Percentiles rank a stretch among this genome's conserved stretches.
Evolutionary conservation across 2,113 vertebrate species (phyloP).

Genomic region (Anolis sagrei): DNA sequence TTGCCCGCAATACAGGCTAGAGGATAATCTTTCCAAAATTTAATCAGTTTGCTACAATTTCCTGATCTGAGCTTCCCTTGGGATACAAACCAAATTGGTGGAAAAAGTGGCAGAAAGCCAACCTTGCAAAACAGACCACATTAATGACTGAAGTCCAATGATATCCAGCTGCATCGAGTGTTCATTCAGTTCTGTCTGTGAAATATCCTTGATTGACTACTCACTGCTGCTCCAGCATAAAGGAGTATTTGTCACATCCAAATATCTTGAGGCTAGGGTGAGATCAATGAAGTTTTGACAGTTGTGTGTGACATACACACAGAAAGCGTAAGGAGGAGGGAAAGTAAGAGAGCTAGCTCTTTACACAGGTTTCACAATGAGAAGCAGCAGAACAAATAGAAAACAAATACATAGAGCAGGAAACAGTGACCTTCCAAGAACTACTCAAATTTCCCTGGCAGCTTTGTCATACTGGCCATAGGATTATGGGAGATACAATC

Average conservation of each 20-base stretch:
- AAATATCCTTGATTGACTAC: not conserved
- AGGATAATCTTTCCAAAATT: not conserved
- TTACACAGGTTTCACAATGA: slow-evolving; percentile 2
- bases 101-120: not conserved
- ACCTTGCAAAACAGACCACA: not conserved
- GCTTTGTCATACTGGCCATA: too few relatives aligned
- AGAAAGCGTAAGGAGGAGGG: not conserved
- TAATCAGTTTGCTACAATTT: not conserved
- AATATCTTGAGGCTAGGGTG: slow-evolving; percentile 49
- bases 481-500: too few relatives aligned
- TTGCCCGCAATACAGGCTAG: accelerated
- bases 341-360: slow-evolving; percentile 37
- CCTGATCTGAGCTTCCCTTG: slow-evolving; percentile 8
- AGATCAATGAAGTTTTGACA: slow-evolving; percentile 20
- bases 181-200: slow-evolving; percentile 1
- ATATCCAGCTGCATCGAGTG: not conserved
- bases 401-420: not conserved
- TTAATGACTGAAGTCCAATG: slow-evolving; percentile 6
- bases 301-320: not conserved
- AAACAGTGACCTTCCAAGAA: not conserved
- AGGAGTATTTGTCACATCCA: not conserved
- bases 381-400: not conserved
- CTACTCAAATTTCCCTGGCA: not conserved
- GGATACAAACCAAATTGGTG: not conserved
- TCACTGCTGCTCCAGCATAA: not conserved